Evolutionary conservation across 2,113 vertebrate genomes (phyloP).

Genomic region (Numida meleagris): DNA sequence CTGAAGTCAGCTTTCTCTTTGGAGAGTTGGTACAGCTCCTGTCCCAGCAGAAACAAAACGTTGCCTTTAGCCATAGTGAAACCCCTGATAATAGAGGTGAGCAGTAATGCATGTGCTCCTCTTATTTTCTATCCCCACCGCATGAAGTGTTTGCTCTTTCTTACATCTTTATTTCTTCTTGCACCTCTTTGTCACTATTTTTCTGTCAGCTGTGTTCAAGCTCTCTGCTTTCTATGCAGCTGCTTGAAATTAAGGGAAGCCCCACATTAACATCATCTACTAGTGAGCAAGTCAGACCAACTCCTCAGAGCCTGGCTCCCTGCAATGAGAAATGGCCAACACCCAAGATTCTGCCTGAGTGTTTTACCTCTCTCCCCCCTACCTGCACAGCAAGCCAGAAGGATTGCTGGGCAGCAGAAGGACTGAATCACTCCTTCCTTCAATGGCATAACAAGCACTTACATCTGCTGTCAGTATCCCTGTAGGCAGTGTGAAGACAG

Average conservation of each 20-base stretch:
- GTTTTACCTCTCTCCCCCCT: not conserved
- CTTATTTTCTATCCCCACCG: not conserved
- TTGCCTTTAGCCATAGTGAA: not conserved
- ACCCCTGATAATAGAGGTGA: rapidly evolving
- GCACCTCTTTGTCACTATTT: not conserved
- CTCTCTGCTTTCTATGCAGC: not conserved
- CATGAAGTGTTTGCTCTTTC: rapidly evolving
- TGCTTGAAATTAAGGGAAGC: not conserved
- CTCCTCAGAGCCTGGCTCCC: not conserved
- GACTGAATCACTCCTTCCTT: not conserved
- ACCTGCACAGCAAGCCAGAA: not conserved
- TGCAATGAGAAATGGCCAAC: not conserved
- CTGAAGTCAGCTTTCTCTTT: slow-evolving; percentile 90
- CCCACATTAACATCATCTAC: not conserved
- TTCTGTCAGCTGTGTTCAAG: not conserved
- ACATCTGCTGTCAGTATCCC: slow-evolving; percentile 10
- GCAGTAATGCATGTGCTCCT: not conserved
- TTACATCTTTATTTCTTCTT: not conserved
- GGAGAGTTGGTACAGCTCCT: slow-evolving; percentile 94
- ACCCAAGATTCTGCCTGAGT: not conserved
- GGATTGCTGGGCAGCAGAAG: not conserved
- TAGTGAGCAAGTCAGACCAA: not conserved
- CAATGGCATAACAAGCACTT: not conserved
- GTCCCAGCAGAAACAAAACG: not conserved
- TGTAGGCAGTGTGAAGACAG: not conserved